Evolutionary conservation across 2,797 vertebrate species (phyloP), one percentile per base, ranked within the genome.

Genomic region (Characodon lateralis): DNA sequence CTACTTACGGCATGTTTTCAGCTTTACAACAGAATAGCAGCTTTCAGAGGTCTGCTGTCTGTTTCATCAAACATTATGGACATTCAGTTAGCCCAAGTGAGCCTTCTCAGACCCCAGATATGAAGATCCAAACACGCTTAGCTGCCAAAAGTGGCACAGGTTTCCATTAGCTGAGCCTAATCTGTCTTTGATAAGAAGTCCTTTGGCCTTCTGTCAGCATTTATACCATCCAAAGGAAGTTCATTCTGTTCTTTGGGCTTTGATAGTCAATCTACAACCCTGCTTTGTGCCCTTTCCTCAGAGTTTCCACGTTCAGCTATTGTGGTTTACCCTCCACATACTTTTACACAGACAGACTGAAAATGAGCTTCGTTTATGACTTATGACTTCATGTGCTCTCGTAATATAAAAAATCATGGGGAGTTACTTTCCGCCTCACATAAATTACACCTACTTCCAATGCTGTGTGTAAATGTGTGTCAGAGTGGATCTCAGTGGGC

Each of bases 261-360:
- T 88, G 84, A 87, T 88, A 86, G 79, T 73, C 24, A 78, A 83
- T 89, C 85, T 83, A 79, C 83, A 89, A 76, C 56, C 55, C 78
- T 43, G 81, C 61, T 14, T 46, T 68, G 56, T 87, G 7, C 69
- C 75, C 77, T 82, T 72, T 63, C 58, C 84, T 80, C 82, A 78
- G 72, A 85, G 84, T 89, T 91, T 90, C 82, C 82, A 83, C 77
- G 72, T 71, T 82, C 82, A 78, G 82, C 82, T 83, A 80, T 81
- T 85, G 73, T 77, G 71, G 84, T 78, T 78, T 69, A 6, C 56
- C 51, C 77, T 56, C 65, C 80, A 31, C 69, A 74, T 51, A 78
- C 65, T 76, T 35, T 31, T 48, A 82, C 58, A 77, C 35, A 74
- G 20, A 72, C 3, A 69, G 16, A 80, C 22, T 46, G 76, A 71